Conservation (phyloP, 2,888 invertebrate genomes). For the Altica lythri region DNA sequence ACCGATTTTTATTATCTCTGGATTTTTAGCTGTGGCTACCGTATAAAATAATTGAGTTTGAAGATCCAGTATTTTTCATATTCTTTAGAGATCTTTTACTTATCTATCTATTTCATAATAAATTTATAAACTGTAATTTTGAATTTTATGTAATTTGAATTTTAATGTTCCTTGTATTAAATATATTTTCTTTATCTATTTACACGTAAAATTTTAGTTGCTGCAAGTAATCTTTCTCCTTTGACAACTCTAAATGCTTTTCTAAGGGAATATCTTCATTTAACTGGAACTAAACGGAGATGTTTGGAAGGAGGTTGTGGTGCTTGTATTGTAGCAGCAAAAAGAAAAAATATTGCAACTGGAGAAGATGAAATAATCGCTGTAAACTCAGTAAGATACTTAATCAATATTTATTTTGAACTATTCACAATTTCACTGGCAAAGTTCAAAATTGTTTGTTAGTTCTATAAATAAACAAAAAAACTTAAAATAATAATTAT, state of each 20-base stretch:
- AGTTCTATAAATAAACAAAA: too few species aligned
- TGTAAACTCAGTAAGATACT: constrained; percentile 65
- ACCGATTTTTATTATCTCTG: too few species aligned
- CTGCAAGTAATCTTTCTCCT: constrained; percentile 48
- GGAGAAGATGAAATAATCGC: constrained; percentile 60
- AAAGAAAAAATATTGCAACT: constrained; percentile 57
- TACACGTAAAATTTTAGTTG: constrained; percentile 20
- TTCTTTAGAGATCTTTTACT: too few species aligned
- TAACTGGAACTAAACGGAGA: constrained; percentile 74
- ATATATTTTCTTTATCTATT: too few species aligned
- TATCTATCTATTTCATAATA: neutral
- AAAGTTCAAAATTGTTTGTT: too few species aligned
- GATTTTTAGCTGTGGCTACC: too few species aligned
- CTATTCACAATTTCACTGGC: too few species aligned
- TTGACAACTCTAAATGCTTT: constrained; percentile 68
- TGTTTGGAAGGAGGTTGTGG: constrained; percentile 78
- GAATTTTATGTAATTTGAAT: neutral
- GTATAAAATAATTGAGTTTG: too few species aligned
- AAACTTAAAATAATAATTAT: too few species aligned
- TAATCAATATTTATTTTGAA: neutral
- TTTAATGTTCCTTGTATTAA: neutral
- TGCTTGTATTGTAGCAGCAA: constrained; percentile 64
- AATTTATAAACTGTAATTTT: neutral
- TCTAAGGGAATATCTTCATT: constrained; percentile 64
- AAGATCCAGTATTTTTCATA: too few species aligned